Evolutionary conservation across 2,797 vertebrate species (phyloP).

Genomic region (Lacerta agilis): DNA sequence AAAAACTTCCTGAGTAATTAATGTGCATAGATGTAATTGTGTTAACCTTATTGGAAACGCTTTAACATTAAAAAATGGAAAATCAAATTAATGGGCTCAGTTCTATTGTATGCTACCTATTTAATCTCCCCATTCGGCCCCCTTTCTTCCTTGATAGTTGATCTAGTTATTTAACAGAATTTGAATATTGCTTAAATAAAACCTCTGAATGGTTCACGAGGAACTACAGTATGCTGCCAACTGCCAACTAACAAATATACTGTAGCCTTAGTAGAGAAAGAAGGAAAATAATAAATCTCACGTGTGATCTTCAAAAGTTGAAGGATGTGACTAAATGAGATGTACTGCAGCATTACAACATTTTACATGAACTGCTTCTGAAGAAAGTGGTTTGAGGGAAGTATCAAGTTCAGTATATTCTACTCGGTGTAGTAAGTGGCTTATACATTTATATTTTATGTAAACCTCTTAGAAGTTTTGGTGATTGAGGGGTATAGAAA

Average conservation of each 20-base stretch:
- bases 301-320: not conserved
- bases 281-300: constrained; percentile 24
- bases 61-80: constrained; percentile 45
- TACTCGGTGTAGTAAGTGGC: not conserved
- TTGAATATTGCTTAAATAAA: not conserved
- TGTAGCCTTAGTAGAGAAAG: not conserved
- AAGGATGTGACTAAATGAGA: constrained; percentile 3
- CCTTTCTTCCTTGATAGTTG: not conserved
- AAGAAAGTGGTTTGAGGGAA: not conserved
- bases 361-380: not conserved
- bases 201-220: not conserved
- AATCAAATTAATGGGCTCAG: constrained; percentile 46
- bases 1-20: constrained; percentile 62
- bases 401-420: not conserved
- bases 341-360: not conserved
- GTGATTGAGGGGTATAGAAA: not conserved
- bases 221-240: not conserved
- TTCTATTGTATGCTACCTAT: constrained; percentile 11
- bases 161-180: too few species aligned
- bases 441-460: too few species aligned
- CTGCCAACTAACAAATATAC: not conserved
- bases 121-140: not conserved
- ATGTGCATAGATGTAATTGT: constrained; percentile 52
- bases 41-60: constrained; percentile 58
- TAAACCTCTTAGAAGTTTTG: too few species aligned